A percentile compares a stretch with the other conserved stretches of the same genome.
These are phyloP conservation scores for Magallana nippona DNA, from an alignment of 2,888 invertebrate species.

Conservation along the genomic window DNA sequence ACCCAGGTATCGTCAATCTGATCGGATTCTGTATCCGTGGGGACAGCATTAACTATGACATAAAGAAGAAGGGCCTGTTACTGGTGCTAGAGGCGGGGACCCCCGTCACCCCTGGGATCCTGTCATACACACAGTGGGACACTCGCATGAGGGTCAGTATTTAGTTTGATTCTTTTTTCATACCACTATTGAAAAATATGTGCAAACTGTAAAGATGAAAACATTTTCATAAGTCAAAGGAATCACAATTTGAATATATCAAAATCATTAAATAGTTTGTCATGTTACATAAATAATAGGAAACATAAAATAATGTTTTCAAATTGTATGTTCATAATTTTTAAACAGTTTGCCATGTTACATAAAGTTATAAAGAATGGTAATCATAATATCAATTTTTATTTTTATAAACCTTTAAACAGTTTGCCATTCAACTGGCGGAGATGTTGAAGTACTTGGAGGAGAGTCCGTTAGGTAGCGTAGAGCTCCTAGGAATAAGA, in stretches of 20 bases:
- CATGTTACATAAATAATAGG: too few species aligned
- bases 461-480: constrained; percentile 65
- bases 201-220: neutral
- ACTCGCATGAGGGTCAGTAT: constrained; percentile 58
- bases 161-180: neutral
- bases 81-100: constrained; percentile 68
- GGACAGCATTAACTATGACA: constrained; percentile 60
- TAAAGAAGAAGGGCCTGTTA: constrained; percentile 68
- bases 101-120: constrained; percentile 50
- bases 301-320: too few species aligned
- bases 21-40: constrained; percentile 73
- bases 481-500: constrained; percentile 63
- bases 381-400: too few species aligned
- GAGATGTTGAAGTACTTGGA: constrained; percentile 67
- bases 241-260: neutral
- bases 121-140: constrained; percentile 23
- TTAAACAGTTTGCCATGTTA: constrained; percentile 57
- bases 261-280: too few species aligned
- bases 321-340: neutral
- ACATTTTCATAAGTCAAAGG: too few species aligned
- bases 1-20: constrained; percentile 63
- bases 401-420: constrained; percentile 35
- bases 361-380: too few species aligned
- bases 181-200: neutral
- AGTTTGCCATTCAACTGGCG: constrained; percentile 63